Evolutionary conservation across 2,888 invertebrate genomes (phyloP).

Genomic region (Pollenia angustigena): DNA sequence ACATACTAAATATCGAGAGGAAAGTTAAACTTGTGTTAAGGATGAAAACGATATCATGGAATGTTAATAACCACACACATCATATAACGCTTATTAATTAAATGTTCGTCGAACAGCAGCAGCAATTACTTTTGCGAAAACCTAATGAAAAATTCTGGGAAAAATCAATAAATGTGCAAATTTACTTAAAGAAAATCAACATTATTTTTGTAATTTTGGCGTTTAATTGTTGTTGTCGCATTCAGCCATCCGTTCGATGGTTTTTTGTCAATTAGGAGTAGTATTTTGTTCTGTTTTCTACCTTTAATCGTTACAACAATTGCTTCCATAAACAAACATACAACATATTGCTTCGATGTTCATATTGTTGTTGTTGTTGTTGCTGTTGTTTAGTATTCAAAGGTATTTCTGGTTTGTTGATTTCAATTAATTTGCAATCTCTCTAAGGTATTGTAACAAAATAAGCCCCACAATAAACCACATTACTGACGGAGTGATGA

Average conservation of each 20-base stretch:
- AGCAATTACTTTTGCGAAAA: conserved; percentile 21
- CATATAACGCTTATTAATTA: conserved; percentile 73
- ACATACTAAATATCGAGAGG: conserved; percentile 40
- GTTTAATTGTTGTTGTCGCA: conserved; percentile 52
- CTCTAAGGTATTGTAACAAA: conserved; percentile 73
- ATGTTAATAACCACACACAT: conserved; percentile 72
- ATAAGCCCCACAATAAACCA: conserved; percentile 52
- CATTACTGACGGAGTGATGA: conserved; percentile 59
- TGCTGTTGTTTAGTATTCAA: conserved; percentile 29
- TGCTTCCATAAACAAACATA: conserved; percentile 54
- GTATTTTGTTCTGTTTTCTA: conserved; percentile 52
- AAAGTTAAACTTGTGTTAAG: conserved; percentile 40
- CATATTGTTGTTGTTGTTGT: conserved; percentile 26
- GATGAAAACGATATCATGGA: conserved; percentile 59
- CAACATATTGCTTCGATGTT: conserved; percentile 44
- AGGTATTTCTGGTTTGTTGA: conserved; percentile 68
- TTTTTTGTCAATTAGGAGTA: conserved; percentile 64
- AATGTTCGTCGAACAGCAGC: conserved; percentile 7
- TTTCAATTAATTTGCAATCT: conserved; percentile 74
- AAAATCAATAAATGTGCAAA: conserved; percentile 57
- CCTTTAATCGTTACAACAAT: conserved; percentile 52
- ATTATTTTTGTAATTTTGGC: too few relatives aligned
- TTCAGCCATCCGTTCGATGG: conserved; percentile 3
- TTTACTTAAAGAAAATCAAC: conserved; percentile 30
- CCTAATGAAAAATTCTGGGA: conserved; percentile 48